Base-by-base conservation (phyloP, 2,888 invertebrate species). In the Venusia cambrica region DNA sequence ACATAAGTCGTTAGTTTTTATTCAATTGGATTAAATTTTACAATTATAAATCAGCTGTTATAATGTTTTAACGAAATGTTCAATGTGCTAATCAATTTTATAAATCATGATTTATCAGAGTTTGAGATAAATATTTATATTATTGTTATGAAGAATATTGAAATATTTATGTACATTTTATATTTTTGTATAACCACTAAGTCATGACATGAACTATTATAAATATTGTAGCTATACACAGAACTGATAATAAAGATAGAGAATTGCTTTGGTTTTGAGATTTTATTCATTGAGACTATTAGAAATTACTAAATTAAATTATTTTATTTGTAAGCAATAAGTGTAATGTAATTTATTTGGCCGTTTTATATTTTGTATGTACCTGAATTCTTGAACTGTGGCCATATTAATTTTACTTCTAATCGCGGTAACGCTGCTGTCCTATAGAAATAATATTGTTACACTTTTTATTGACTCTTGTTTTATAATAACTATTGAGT, bases 351-450 rank as follows among this genome's bases (percentile, higher is more conserved):
- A 71, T 77, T 75, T 80, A 76, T 74, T 71, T 68, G 65, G 70
- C 73, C 70, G 60, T 62, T 65, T 69, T 70, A 56, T 76, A 62
- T 74, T 73, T 73, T 74, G 58, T 81, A 77, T 77, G 85, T 87
- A 85, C 87, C 85, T 87, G 85, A 87, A 83, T 78, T 83, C 77
- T 74, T 77, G 57, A 72, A 75, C 67, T 68, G 85, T 83, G 84
- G 84, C 85, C 85, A 85, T 85, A 84, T 76, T 81, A 77, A 67
- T 79, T 73, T 68, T 73, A 72, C 57, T 67, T 54, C 53, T 58
- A 55, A 57, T 56, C 57, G 62, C 59, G 50, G 53, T 53, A 66
- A 62, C 62, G 62, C 62, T n/a, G n/a, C n/a, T 66, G 57, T 65
- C 63, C 64, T 72, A 62, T 63, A 57, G 61, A 69, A 63, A 63